phyloP scores from a whole-genome alignment of 2,113 vertebrate species.

The Rhagologus leucostigma region DNA sequence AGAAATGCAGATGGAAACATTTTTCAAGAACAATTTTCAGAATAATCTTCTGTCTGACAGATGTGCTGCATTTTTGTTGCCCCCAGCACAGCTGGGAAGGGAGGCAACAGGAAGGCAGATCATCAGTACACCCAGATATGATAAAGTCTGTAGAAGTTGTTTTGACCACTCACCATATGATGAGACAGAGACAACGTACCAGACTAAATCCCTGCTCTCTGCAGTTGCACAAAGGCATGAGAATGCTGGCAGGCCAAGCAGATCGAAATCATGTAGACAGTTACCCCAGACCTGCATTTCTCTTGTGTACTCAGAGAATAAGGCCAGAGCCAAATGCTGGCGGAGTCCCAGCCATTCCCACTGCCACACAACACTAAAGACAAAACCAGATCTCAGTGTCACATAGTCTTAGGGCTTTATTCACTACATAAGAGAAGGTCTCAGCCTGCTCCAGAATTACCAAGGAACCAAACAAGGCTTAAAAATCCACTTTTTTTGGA shows the following conservation, averaged over 20 bases:
- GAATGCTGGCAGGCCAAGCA: not conserved
- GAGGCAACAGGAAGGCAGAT: not conserved
- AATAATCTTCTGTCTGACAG: not conserved
- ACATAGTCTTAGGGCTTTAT: not conserved
- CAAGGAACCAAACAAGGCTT: not conserved
- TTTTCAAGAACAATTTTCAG: not conserved
- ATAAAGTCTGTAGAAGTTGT: not conserved
- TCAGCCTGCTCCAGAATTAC: not conserved
- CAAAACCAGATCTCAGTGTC: not conserved
- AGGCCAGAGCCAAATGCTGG: not conserved
- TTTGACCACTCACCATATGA: conserved; percentile 3
- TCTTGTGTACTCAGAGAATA: not conserved
- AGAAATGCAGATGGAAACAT: not conserved
- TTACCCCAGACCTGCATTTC: not conserved
- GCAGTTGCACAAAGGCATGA: not conserved
- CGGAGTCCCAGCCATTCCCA: not conserved
- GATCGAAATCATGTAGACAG: not conserved
- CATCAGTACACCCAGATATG: not conserved
- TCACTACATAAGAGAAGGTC: not conserved
- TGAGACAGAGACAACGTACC: not conserved
- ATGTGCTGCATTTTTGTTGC: not conserved
- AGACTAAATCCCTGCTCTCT: not conserved
- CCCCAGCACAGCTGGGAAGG: not conserved
- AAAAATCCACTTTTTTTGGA: not conserved
- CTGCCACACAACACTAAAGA: not conserved